Base-by-base conservation (phyloP, 2,113 vertebrate genomes). In the Neofelis nebulosa region DNA sequence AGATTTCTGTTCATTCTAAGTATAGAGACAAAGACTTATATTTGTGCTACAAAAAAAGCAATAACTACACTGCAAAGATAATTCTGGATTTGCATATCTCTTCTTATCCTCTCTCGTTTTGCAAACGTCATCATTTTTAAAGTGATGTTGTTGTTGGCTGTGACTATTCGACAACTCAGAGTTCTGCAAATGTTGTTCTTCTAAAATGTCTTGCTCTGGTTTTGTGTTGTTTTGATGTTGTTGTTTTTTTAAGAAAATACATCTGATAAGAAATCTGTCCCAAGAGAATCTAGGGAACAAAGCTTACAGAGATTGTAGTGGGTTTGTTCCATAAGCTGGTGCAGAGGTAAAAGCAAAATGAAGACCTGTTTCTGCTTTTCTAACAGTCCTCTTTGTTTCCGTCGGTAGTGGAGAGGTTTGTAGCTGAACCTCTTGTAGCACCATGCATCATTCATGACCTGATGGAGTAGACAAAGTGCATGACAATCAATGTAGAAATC, bases 261-360 rank as follows among this genome's bases (percentile, higher is more conserved):
- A 89, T 97, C 69, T 96, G 78, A 91, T 92, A 96, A 96, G 69
- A 97, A 97, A 76, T 94, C 41, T 91, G 73, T 36, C 78, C 71
- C 45, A 27, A 80, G 91, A 89, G 94, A 95, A 94, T 89, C 95
- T 91, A 71, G 63, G 38, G 69, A 84, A 89, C 76, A 94, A 69
- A 89, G 1, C 38, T 78, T 31, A 89, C 81, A 97, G 12, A 50
- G 92, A 82, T 83, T 90, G 8, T 33, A 57, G n/a, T 93, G 61
- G 57, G 4, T 93, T 98, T 97, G 13, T 87, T 98, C 96, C n/a
- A 48, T 5, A 19, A 95, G 12, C 88, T 61, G 78, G 91, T 80
- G 25, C 66, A 80, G 95, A 98, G 94, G 68, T 66, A 48, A 97
- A 63, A 98, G 68, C 14, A 68, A 85, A 89, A 7, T 5, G 12